A percentile compares a stretch with the other conserved stretches of the same genome.
phyloP scores from a whole-genome alignment of 2,888 invertebrate species.

The Hanleya hanleyi region DNA sequence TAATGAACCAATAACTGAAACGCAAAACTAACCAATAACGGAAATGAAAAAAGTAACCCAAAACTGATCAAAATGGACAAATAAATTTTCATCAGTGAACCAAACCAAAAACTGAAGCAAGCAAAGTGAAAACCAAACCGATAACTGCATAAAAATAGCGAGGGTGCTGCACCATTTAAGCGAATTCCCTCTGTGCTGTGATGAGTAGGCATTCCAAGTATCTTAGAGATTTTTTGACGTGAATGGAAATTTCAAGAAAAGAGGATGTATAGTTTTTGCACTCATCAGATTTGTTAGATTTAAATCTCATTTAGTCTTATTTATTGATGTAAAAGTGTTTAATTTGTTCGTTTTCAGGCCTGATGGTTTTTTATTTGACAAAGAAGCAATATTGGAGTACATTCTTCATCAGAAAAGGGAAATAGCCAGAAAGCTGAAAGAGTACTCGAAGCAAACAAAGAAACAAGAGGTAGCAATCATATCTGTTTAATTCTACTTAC shows the following conservation, averaged over 20 bases:
- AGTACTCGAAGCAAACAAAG: conserved; percentile 90
- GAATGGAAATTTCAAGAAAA: background rate
- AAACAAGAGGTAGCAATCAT: conserved; percentile 80
- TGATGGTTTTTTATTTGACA: conserved; percentile 96
- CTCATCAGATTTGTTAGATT: background rate
- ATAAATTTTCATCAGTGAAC: too few relatives aligned
- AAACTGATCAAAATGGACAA: too few relatives aligned
- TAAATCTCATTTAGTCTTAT: background rate
- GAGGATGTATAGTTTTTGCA: background rate
- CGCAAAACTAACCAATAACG: too few relatives aligned
- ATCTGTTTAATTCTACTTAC: too few relatives aligned
- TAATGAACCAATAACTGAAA: too few relatives aligned
- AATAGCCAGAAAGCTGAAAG: conserved; percentile 89
- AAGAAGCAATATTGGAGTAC: conserved; percentile 96
- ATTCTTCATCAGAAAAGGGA: conserved; percentile 95
- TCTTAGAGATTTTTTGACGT: conserved; percentile 12
- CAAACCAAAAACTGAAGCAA: too few relatives aligned
- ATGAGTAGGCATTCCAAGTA: too few relatives aligned
- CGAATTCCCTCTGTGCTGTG: too few relatives aligned
- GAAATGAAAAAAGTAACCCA: too few relatives aligned
- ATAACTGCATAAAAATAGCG: too few relatives aligned
- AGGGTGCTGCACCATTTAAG: too few relatives aligned
- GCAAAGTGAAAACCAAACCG: too few relatives aligned
- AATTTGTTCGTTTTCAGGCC: conserved; percentile 74
- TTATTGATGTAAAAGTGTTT: background rate